Evolutionary conservation across 37 sponge, comb jelly and placozoan genomes (phyloP).

Genomic region (Haliclona indistincta): DNA sequence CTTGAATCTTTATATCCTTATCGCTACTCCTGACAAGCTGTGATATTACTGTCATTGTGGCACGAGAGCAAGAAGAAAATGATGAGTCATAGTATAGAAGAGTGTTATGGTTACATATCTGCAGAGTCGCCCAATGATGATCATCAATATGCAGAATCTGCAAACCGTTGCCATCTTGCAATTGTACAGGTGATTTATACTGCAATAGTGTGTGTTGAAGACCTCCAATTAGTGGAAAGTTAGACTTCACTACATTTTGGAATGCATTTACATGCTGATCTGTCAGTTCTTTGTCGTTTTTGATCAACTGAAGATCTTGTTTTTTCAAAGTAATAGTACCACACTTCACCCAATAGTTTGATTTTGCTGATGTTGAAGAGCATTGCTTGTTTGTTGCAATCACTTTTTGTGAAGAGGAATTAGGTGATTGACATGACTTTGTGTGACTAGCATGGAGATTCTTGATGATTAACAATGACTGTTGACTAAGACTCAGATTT

Average conservation of each 20-base stretch:
- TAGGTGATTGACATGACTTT: too few species aligned
- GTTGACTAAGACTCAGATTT: too few species aligned
- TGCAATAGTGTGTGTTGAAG: constrained; percentile 24
- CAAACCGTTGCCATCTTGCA: background rate
- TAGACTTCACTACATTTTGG: background rate
- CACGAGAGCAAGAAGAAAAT: constrained; percentile 6
- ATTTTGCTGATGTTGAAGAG: too few species aligned
- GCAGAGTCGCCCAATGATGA: constrained; percentile 36
- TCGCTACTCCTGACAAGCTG: constrained; percentile 7
- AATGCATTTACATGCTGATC: background rate
- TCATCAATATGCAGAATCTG: constrained; percentile 24
- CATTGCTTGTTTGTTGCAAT: too few species aligned
- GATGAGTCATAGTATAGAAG: constrained; percentile 15
- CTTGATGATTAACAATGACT: too few species aligned
- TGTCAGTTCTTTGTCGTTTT: background rate
- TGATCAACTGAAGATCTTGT: background rate
- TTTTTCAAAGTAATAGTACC: too few species aligned
- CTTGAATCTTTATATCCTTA: background rate
- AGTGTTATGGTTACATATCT: background rate
- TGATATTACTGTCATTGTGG: constrained; percentile 18
- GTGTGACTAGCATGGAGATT: too few species aligned
- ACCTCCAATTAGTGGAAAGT: background rate
- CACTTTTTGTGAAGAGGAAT: too few species aligned
- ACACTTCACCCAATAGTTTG: too few species aligned
- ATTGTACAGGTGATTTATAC: constrained; percentile 5